Percentiles rank a stretch among this genome's conserved stretches.
Conservation (phyloP, 2,888 invertebrate species). For the Acholoe squamosa region DNA sequence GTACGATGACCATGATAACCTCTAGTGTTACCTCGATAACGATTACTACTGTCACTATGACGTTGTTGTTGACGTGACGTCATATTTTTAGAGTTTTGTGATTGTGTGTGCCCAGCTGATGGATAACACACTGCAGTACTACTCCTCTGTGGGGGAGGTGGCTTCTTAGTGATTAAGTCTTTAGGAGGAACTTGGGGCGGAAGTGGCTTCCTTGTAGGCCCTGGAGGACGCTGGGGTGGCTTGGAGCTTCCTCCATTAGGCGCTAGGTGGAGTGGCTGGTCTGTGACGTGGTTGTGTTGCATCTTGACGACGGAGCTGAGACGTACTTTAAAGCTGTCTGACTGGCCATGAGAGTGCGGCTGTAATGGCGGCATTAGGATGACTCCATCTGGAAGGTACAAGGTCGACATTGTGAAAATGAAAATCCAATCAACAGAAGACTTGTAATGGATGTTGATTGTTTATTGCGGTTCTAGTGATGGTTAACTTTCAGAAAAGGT, state of each 20-base stretch:
- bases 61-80: not conserved
- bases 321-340: constrained; percentile 44
- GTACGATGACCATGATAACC: constrained; percentile 43
- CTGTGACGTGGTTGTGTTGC: constrained; percentile 46
- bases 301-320: constrained; percentile 60
- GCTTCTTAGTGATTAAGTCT: not conserved
- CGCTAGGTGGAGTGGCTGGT: constrained; percentile 29
- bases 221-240: constrained; percentile 36
- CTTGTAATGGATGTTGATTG: too few species aligned
- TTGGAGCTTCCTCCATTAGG: not conserved
- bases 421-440: too few species aligned
- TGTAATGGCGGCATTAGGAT: constrained; percentile 35
- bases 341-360: constrained; percentile 41
- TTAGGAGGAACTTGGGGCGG: constrained; percentile 26
- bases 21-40: not conserved
- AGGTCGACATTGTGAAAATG: too few species aligned
- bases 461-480: too few species aligned
- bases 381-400: constrained; percentile 19
- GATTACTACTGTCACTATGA: constrained; percentile 36
- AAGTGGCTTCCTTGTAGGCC: not conserved
- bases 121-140: not conserved
- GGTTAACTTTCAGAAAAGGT: too few species aligned
- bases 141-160: not conserved
- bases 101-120: not conserved
- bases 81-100: constrained; percentile 23